phyloP scores from a whole-genome alignment of 2,797 vertebrate genomes.

The Sebastes matsubarae region DNA sequence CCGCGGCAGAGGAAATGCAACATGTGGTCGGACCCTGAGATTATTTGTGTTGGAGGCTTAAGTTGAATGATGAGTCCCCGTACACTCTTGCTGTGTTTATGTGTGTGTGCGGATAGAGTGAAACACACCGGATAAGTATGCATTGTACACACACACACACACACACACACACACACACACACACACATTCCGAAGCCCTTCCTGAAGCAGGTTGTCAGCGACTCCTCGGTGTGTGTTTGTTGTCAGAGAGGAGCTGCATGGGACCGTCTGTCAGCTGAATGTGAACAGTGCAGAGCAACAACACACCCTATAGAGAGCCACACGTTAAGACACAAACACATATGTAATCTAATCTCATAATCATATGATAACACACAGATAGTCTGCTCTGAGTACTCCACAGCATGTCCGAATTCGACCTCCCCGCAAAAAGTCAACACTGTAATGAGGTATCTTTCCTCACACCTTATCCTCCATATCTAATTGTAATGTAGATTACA shows the following conservation, averaged over 20 bases:
- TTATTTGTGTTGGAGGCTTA: slow-evolving; percentile 80
- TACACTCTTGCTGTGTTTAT: slow-evolving; percentile 44
- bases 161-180: slow-evolving; percentile 20
- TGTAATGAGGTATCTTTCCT: slow-evolving; percentile 7
- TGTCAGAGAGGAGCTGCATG: slow-evolving; percentile 68
- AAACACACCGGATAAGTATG: slow-evolving; percentile 37
- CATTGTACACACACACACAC: slow-evolving; percentile 12
- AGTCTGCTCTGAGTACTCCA: background rate
- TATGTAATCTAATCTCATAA: slow-evolving; percentile 34
- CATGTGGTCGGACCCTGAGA: slow-evolving; percentile 66
- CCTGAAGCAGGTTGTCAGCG: slow-evolving; percentile 70
- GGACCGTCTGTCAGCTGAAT: slow-evolving; percentile 71
- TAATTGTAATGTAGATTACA: slow-evolving; percentile 22
- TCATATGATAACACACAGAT: slow-evolving; percentile 11
- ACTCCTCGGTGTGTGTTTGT: slow-evolving; percentile 75
- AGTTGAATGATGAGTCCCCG: slow-evolving; percentile 75
- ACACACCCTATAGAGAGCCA: slow-evolving; percentile 19
- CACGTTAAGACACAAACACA: slow-evolving; percentile 34
- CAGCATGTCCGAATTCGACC: background rate
- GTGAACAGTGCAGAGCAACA: slow-evolving; percentile 47
- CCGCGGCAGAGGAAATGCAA: slow-evolving; percentile 31
- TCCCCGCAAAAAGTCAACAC: slow-evolving; percentile 12
- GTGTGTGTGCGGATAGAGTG: slow-evolving; percentile 16
- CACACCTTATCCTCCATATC: background rate
- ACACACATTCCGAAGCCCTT: slow-evolving; percentile 49